These are phyloP conservation scores for Acleris literana DNA, from an alignment of 2,888 invertebrate genomes.

Conservation along the genomic window DNA sequence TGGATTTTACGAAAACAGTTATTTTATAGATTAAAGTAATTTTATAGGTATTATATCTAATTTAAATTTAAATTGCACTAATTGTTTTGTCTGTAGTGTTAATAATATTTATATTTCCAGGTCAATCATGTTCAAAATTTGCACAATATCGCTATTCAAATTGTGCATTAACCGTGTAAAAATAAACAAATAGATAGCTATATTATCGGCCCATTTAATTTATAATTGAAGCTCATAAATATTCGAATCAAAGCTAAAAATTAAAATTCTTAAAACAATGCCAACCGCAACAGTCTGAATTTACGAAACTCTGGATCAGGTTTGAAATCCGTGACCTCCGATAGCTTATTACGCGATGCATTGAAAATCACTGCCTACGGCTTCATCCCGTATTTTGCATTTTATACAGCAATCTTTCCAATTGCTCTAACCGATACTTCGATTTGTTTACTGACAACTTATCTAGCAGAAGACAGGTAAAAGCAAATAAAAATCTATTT, in stretches of 20 bases:
- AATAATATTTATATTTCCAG: no score
- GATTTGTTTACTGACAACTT: constrained; percentile 17
- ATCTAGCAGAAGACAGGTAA: background rate
- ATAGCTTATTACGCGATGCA: constrained; percentile 64
- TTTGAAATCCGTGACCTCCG: constrained; percentile 48
- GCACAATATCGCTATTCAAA: no score
- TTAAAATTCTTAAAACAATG: background rate
- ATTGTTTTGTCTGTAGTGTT: no score
- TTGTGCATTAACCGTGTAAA: no score
- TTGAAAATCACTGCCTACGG: constrained; percentile 64
- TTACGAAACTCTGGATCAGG: constrained; percentile 39
- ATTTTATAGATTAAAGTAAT: background rate
- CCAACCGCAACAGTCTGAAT: background rate
- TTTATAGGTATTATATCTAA: background rate
- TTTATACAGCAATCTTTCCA: constrained; percentile 48
- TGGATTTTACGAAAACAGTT: background rate
- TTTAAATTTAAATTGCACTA: no score
- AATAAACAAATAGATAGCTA: no score
- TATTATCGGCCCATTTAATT: no score
- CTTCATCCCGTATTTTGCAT: constrained; percentile 55
- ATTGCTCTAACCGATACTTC: constrained; percentile 42
- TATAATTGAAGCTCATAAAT: no score
- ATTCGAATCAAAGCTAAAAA: background rate
- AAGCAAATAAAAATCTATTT: background rate
- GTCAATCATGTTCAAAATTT: no score